Base-by-base conservation (phyloP, 2,888 invertebrate species). In the Stegana nigrithorax region DNA sequence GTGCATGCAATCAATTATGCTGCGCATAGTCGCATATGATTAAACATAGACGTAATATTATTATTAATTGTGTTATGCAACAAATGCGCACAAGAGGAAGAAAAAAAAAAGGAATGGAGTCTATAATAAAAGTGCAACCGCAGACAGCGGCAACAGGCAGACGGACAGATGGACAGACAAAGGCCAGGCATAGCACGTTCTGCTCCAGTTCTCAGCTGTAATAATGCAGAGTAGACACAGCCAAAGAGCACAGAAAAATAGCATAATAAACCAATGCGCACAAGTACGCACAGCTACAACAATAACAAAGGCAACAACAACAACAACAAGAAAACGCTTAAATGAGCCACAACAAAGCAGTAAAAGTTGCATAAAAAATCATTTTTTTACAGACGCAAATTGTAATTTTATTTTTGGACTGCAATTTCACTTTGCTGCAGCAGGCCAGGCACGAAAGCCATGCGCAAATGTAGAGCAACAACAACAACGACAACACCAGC, bases 371-470 rank as follows among this genome's bases (percentile, higher is more conserved):
- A 10, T n/a, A n/a, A 39, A 39, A 39, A 39, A 36, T 6, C 10
- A 8, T 6, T 39, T 6, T 4, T 39, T 39, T n/a, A 39, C 62
- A 47, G 55, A 69, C 64, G 66, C 67, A 68, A 68, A 68, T 47
- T n/a, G 21, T 10, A 47, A 25, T 47, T 47, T 17, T 47, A 4
- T 36, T 21, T 23, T 47, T 47, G 25, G 47, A 47, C 25, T 47
- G 21, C 25, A 47, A 47, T 47, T 47, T 47, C 42, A n/a, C 25
- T 36, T 47, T 47, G 21, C 47, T n/a, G 42, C 42, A 42, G n/a
- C n/a, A n/a, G n/a, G n/a, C n/a, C n/a, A n/a, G n/a, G n/a, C n/a
- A n/a, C n/a, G n/a, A n/a, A n/a, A n/a, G n/a, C n/a, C n/a, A n/a
- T n/a, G n/a, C n/a, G n/a, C n/a, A n/a, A n/a, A n/a, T n/a, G n/a